Evolutionary conservation across 2,888 invertebrate genomes (phyloP).

Genomic region (Orthosia gothica): DNA sequence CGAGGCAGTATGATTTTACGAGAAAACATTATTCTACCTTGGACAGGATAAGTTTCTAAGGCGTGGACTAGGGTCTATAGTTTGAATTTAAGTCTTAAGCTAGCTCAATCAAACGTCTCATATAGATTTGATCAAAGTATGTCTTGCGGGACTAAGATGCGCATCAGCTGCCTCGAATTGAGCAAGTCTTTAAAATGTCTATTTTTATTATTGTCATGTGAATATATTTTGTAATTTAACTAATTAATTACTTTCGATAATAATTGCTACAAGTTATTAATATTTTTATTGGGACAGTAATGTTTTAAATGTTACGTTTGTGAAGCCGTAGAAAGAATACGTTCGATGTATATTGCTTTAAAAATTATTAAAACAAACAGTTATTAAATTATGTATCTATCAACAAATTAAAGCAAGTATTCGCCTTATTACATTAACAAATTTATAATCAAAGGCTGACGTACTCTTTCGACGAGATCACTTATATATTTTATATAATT

Average conservation of each 20-base stretch:
- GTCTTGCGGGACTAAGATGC: background rate
- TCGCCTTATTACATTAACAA: constrained; percentile 53
- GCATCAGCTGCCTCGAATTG: constrained; percentile 38
- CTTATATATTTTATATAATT: constrained; percentile 62
- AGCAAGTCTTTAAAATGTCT: constrained; percentile 40
- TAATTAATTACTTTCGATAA: constrained; percentile 54
- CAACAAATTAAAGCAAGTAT: constrained; percentile 51
- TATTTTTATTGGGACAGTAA: constrained; percentile 55
- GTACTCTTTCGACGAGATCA: constrained; percentile 65
- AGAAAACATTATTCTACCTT: background rate
- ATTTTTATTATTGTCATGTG: constrained; percentile 59
- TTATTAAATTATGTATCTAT: constrained; percentile 22
- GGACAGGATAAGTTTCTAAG: background rate
- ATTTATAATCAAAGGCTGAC: constrained; percentile 61
- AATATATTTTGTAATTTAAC: constrained; percentile 56
- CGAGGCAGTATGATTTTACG: constrained; percentile 34
- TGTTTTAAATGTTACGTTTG: constrained; percentile 57
- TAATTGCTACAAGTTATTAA: constrained; percentile 51
- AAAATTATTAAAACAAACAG: constrained; percentile 22
- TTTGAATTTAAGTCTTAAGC: constrained; percentile 4
- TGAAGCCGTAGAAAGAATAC: constrained; percentile 62
- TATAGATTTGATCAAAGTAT: constrained; percentile 8
- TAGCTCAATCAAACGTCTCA: background rate
- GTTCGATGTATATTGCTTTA: constrained; percentile 56
- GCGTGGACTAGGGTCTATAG: background rate